Percentiles rank a stretch among this genome's conserved stretches.
Evolutionary conservation across 2,888 invertebrate species (phyloP).

Genomic region (Tetranychus piercei): DNA sequence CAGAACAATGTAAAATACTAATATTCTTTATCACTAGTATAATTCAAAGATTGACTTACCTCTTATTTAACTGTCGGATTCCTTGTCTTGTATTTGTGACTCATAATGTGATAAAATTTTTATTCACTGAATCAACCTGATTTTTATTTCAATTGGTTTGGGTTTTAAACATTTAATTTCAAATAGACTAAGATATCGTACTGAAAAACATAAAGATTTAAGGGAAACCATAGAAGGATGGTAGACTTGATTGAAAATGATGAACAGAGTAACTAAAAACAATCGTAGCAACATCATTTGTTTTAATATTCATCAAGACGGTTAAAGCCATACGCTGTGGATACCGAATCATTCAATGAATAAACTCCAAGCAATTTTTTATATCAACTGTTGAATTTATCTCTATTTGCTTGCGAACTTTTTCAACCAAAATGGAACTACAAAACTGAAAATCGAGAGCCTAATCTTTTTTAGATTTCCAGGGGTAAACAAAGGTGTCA

Average conservation of each 20-base stretch:
- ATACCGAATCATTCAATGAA: slow-evolving; percentile 12
- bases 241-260: not conserved
- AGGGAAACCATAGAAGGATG: slow-evolving; percentile 4
- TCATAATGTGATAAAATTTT: slow-evolving; percentile 3
- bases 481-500: slow-evolving; percentile 12
- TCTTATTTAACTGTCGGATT: not conserved
- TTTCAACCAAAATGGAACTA: not conserved
- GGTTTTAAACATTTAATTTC: not conserved
- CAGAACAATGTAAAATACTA: too few species aligned
- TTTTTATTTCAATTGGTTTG: too few species aligned
- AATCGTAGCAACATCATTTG: not conserved
- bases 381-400: not conserved
- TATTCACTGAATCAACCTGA: not conserved
- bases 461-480: slow-evolving; percentile 12
- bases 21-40: too few species aligned
- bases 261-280: not conserved
- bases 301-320: not conserved
- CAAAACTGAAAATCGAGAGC: not conserved
- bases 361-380: slow-evolving; percentile 4
- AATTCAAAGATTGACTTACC: too few species aligned
- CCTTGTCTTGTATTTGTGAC: not conserved
- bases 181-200: not conserved
- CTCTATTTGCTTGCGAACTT: not conserved
- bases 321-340: slow-evolving; percentile 5
- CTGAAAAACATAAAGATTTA: slow-evolving; percentile 8